phyloP scores from a whole-genome alignment of 2,888 invertebrate species.

The Leptopilina myrica region DNA sequence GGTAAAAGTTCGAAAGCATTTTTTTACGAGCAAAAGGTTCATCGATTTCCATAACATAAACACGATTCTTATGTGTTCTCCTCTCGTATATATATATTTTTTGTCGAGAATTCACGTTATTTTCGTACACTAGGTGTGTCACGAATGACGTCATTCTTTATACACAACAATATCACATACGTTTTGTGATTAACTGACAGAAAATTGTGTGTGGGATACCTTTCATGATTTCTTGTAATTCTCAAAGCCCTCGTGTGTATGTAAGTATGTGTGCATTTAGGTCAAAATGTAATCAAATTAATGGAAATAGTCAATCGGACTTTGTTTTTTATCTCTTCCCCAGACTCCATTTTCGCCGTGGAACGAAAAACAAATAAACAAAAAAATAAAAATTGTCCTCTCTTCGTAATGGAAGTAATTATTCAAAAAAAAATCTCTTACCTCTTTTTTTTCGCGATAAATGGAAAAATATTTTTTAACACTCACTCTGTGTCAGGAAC shows the following conservation, averaged over 20 bases:
- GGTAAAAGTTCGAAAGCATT: neutral
- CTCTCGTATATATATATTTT: neutral
- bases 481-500: constrained; percentile 75
- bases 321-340: neutral
- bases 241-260: neutral
- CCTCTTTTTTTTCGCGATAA: neutral
- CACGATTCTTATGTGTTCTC: constrained; percentile 6
- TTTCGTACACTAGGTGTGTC: constrained; percentile 61
- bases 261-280: neutral
- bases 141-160: constrained; percentile 57
- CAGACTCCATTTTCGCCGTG: neutral
- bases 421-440: neutral
- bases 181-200: constrained; percentile 42
- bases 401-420: neutral
- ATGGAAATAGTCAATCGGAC: constrained; percentile 25
- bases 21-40: neutral
- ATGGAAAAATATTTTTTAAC: neutral
- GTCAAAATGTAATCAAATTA: constrained; percentile 25
- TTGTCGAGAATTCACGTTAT: constrained; percentile 55
- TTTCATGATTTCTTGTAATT: constrained; percentile 39
- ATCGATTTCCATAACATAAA: constrained; percentile 2
- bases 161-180: constrained; percentile 7
- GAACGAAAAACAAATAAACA: neutral
- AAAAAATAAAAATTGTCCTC: neutral
- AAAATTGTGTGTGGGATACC: constrained; percentile 24